Percentiles rank a stretch among this genome's conserved stretches.
Evolutionary conservation across 2,888 invertebrate genomes (phyloP).

Genomic region (Drosophila formosana): DNA sequence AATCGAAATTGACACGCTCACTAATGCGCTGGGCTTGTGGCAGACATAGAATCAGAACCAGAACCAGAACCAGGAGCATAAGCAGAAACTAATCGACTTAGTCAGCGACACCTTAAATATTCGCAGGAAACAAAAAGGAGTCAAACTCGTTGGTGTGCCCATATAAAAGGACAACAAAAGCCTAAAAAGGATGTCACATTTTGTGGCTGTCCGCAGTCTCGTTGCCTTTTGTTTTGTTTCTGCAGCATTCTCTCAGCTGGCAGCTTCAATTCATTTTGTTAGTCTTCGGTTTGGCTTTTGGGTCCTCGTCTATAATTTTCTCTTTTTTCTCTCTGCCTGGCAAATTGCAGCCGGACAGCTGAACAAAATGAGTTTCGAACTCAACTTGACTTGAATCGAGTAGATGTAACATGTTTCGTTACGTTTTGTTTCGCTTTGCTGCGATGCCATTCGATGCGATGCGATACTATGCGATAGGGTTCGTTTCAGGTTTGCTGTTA

Average conservation of each 20-base stretch:
- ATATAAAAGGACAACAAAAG: slow-evolving; percentile 32
- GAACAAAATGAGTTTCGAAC: slow-evolving; percentile 63
- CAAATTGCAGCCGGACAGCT: slow-evolving; percentile 62
- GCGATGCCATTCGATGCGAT: slow-evolving; percentile 11
- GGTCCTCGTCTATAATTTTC: background rate
- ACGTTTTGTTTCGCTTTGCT: slow-evolving; percentile 28
- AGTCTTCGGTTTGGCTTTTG: slow-evolving; percentile 6
- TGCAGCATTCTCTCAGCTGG: background rate
- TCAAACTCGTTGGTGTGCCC: slow-evolving; percentile 6
- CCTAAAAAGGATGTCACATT: slow-evolving; percentile 47
- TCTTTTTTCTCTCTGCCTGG: background rate
- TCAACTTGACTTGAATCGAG: slow-evolving; percentile 19
- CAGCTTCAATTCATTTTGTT: slow-evolving; percentile 29
- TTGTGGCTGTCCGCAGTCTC: slow-evolving; percentile 50
- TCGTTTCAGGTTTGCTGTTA: slow-evolving; percentile 23
- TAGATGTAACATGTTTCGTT: slow-evolving; percentile 35
- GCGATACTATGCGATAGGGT: slow-evolving; percentile 7
- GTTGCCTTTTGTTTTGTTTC: slow-evolving; percentile 12
- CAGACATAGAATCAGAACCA: slow-evolving; percentile 14
- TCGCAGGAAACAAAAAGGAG: slow-evolving; percentile 19
- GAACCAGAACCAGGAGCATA: slow-evolving; percentile 22
- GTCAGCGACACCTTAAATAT: slow-evolving; percentile 73
- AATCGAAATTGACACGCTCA: slow-evolving; percentile 70
- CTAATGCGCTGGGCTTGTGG: slow-evolving; percentile 70
- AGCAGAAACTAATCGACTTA: slow-evolving; percentile 72